A percentile compares a stretch with the other conserved stretches of the same genome.
Evolutionary conservation across 2,888 invertebrate species (phyloP).

Genomic region (Plagiodera versicolora): DNA sequence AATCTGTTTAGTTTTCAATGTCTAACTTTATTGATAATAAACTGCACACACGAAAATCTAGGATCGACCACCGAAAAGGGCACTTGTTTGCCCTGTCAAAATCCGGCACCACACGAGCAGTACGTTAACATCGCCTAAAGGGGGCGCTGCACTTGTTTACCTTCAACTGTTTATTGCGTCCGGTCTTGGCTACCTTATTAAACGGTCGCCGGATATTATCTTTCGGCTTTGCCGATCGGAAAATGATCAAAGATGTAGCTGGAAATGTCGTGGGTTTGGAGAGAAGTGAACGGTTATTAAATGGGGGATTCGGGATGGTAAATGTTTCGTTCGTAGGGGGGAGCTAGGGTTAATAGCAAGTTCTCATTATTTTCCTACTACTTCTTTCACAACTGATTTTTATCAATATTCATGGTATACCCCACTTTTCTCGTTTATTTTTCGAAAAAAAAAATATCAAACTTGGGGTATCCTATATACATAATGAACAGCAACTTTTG

Average conservation of each 20-base stretch:
- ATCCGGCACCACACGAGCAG: slow-evolving; percentile 21
- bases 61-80: slow-evolving; percentile 13
- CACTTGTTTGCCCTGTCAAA: slow-evolving; percentile 24
- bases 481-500: too few species aligned
- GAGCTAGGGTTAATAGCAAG: too few species aligned
- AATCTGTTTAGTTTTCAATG: too few species aligned
- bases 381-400: too few species aligned
- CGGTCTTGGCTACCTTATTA: slow-evolving; percentile 42
- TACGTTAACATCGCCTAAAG: slow-evolving; percentile 17
- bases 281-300: slow-evolving; percentile 20
- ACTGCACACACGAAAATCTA: too few species aligned
- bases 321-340: too few species aligned
- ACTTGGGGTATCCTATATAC: too few species aligned
- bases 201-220: slow-evolving; percentile 45
- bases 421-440: too few species aligned
- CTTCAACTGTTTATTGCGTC: slow-evolving; percentile 41
- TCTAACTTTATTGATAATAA: too few species aligned
- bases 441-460: too few species aligned
- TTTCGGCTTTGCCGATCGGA: slow-evolving; percentile 39
- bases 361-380: too few species aligned
- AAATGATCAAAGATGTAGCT: slow-evolving; percentile 41
- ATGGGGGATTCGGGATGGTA: slow-evolving; percentile 22
- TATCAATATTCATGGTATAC: too few species aligned
- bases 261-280: slow-evolving; percentile 24
- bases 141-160: slow-evolving; percentile 33